Evolutionary conservation across 2,797 vertebrate genomes (phyloP).

Genomic region (Artibeus jamaicensis): DNA sequence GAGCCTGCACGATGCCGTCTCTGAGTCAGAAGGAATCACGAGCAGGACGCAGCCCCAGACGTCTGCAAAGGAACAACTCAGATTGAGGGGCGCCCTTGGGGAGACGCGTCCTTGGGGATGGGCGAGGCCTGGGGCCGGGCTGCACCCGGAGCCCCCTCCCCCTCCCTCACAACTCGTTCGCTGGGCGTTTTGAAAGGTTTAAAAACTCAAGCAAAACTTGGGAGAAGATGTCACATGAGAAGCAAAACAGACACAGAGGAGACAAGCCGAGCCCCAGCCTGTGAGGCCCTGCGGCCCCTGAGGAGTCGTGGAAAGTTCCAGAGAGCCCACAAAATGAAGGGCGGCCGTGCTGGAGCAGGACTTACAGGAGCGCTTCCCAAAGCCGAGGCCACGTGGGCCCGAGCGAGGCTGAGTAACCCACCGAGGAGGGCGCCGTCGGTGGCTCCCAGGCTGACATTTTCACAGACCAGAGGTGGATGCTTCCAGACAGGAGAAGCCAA

Average conservation of each 20-base stretch:
- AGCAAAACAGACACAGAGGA: background rate
- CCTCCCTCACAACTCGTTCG: too few relatives aligned
- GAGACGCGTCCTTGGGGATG: too few relatives aligned
- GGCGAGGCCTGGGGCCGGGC: too few relatives aligned
- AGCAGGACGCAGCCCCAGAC: too few relatives aligned
- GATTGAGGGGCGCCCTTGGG: too few relatives aligned
- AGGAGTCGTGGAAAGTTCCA: background rate
- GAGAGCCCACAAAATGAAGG: too few relatives aligned
- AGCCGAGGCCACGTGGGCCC: background rate
- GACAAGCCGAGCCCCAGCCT: fast-evolving
- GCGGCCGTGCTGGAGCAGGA: background rate
- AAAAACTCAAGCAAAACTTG: background rate
- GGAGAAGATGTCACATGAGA: background rate
- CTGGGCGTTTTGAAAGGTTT: background rate
- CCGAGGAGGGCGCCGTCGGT: fast-evolving
- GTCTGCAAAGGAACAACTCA: too few relatives aligned
- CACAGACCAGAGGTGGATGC: background rate
- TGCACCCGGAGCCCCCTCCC: too few relatives aligned
- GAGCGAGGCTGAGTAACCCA: background rate
- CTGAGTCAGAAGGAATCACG: too few relatives aligned
- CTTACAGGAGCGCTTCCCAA: background rate
- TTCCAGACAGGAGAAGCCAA: background rate
- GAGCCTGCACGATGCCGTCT: fast-evolving
- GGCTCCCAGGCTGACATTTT: fast-evolving
- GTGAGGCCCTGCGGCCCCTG: fast-evolving